phyloP scores from a whole-genome alignment of 2,888 invertebrate species.

The Hipparchia semele region DNA sequence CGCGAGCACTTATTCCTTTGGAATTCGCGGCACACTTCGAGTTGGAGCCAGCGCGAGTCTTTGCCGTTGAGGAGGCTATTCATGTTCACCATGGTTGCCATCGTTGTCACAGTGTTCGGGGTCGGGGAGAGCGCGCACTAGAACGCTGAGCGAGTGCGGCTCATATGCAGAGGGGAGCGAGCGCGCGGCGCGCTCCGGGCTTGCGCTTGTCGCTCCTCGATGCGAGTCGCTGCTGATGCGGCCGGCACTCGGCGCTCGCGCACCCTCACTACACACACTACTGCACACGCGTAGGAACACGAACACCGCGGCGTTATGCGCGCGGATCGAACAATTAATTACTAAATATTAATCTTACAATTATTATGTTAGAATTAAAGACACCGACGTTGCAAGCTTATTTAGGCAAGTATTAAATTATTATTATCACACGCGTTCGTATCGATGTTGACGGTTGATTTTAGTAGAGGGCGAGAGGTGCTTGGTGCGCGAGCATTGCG shows the following conservation, averaged over 20 bases:
- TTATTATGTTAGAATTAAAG: conserved; percentile 78
- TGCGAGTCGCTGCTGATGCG: conserved; percentile 48
- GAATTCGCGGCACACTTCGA: conserved; percentile 99
- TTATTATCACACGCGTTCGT: conserved; percentile 81
- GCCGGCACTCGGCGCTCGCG: conserved; percentile 28
- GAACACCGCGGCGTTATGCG: conserved; percentile 55
- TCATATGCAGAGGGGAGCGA: conserved; percentile 76
- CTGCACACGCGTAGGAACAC: conserved; percentile 64
- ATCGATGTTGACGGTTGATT: conserved; percentile 80
- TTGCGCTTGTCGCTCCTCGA: conserved; percentile 66
- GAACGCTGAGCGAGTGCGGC: conserved; percentile 78
- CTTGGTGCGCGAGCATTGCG: conserved; percentile 80
- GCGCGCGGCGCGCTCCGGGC: conserved; percentile 75
- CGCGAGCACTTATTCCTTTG: conserved; percentile 99
- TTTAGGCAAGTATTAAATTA: conserved; percentile 79
- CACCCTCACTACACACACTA: conserved; percentile 66
- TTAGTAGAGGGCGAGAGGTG: conserved; percentile 81
- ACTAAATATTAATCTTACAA: conserved; percentile 76
- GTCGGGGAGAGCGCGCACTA: conserved; percentile 66
- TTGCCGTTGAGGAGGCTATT: conserved; percentile 98
- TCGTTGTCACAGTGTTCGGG: conserved; percentile 70
- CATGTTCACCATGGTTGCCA: conserved; percentile 97
- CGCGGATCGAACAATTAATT: conserved; percentile 57
- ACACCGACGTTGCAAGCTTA: conserved; percentile 82
- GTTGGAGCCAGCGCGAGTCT: conserved; percentile 99